phyloP scores from a whole-genome alignment of 2,888 invertebrate genomes.

The Lordiphosa fenestrarum region DNA sequence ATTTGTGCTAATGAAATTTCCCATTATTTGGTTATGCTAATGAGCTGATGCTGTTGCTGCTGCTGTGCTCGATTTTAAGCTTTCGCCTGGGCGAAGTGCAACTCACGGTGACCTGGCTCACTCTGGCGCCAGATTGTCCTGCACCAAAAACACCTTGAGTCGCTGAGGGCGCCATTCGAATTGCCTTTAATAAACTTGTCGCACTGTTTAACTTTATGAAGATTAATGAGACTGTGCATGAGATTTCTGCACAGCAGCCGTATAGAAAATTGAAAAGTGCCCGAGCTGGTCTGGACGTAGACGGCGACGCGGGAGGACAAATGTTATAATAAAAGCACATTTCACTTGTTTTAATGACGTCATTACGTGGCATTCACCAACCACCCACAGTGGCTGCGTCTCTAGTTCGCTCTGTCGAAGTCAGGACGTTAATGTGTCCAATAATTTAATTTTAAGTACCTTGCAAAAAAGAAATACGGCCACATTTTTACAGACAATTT shows the following conservation, averaged over 20 bases:
- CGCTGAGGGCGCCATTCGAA: conserved; percentile 49
- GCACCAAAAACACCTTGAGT: conserved; percentile 52
- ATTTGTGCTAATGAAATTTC: conserved; percentile 34
- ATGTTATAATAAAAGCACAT: conserved; percentile 68
- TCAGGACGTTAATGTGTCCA: conserved; percentile 75
- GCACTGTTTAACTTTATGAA: conserved; percentile 70
- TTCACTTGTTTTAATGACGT: conserved; percentile 75
- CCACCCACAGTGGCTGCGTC: conserved; percentile 24
- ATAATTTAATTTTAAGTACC: conserved; percentile 75
- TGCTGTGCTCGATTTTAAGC: conserved; percentile 21
- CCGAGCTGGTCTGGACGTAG: conserved; percentile 6
- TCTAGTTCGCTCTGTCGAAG: conserved; percentile 33
- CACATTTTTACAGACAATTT: conserved; percentile 75
- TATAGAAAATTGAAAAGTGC: conserved; percentile 62
- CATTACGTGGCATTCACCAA: conserved; percentile 69
- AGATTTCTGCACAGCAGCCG: conserved; percentile 37
- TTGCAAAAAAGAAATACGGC: conserved; percentile 75
- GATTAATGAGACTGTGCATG: conserved; percentile 64
- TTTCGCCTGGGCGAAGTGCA: conserved; percentile 8
- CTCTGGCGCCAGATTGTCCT: conserved; percentile 32
- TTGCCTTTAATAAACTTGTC: conserved; percentile 72
- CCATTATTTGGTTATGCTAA: conserved; percentile 54
- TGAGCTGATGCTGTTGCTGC: conserved; percentile 32
- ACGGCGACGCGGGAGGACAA: conserved; percentile 16
- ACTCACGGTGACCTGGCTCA: conserved; percentile 46